phyloP scores from a whole-genome alignment of 2,888 invertebrate genomes.

The Volucella bombylans region DNA sequence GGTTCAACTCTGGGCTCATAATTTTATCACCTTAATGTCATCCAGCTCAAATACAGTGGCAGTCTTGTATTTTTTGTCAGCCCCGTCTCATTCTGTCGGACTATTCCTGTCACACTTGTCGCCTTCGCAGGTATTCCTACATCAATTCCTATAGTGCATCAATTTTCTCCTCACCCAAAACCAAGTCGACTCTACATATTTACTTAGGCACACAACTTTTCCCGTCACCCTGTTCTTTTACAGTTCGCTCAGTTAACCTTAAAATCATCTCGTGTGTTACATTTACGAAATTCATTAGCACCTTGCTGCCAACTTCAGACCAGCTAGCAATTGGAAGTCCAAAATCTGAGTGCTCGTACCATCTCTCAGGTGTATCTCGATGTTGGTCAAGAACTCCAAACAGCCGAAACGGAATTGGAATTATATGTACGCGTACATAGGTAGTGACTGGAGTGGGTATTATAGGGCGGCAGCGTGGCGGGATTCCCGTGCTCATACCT shows the following conservation, averaged over 20 bases:
- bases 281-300: conserved; percentile 68
- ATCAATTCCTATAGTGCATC: neutral
- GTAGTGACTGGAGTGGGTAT: conserved; percentile 45
- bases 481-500: conserved; percentile 66
- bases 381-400: conserved; percentile 3
- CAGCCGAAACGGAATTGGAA: neutral
- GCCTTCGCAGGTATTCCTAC: neutral
- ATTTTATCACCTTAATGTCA: conserved; percentile 69
- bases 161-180: neutral
- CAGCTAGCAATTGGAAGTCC: conserved; percentile 4
- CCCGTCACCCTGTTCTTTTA: conserved; percentile 38
- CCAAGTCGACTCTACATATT: conserved; percentile 27
- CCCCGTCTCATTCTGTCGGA: neutral
- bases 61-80: neutral
- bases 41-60: conserved; percentile 57
- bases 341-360: conserved; percentile 16
- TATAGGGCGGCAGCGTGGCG: conserved; percentile 53
- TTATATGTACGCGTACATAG: neutral
- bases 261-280: conserved; percentile 65
- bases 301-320: conserved; percentile 36
- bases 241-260: conserved; percentile 70
- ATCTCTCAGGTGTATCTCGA: conserved; percentile 2
- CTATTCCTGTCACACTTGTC: conserved; percentile 5
- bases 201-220: conserved; percentile 34
- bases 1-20: conserved; percentile 4